Evolutionary conservation across 2,113 vertebrate genomes (phyloP).

Genomic region (Limanda limanda): DNA sequence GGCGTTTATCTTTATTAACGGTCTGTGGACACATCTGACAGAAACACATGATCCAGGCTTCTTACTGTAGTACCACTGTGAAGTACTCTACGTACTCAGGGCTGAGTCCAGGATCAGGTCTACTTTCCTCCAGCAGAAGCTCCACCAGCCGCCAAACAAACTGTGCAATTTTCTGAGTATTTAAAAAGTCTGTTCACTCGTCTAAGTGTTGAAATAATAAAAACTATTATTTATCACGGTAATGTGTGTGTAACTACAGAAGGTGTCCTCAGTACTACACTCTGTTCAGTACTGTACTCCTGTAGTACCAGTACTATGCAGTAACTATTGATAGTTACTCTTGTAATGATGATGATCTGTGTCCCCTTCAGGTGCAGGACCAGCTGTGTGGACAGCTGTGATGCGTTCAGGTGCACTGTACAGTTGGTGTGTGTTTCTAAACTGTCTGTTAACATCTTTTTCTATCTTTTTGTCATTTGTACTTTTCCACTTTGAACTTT

Average conservation of each 20-base stretch:
- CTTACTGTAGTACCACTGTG: not conserved
- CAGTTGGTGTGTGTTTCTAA: not conserved
- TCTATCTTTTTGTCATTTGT: conserved; percentile 57
- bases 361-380: conserved; percentile 38
- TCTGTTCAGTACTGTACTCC: not conserved
- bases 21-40: not conserved
- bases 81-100: not conserved
- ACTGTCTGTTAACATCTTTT: conserved; percentile 42
- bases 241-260: not conserved
- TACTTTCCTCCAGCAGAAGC: no score
- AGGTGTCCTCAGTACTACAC: not conserved
- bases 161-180: not conserved
- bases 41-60: not conserved
- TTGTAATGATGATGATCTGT: not conserved
- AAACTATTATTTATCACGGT: not conserved
- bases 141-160: not conserved
- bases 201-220: not conserved
- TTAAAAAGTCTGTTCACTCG: not conserved
- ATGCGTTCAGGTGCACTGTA: conserved; percentile 54
- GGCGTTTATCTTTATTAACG: not conserved
- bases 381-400: conserved; percentile 28
- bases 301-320: not conserved
- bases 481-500: conserved; percentile 60
- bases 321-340: not conserved
- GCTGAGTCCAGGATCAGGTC: not conserved